Base-by-base conservation (phyloP, 2,797 vertebrate species). In the Gallinago solitaria region DNA sequence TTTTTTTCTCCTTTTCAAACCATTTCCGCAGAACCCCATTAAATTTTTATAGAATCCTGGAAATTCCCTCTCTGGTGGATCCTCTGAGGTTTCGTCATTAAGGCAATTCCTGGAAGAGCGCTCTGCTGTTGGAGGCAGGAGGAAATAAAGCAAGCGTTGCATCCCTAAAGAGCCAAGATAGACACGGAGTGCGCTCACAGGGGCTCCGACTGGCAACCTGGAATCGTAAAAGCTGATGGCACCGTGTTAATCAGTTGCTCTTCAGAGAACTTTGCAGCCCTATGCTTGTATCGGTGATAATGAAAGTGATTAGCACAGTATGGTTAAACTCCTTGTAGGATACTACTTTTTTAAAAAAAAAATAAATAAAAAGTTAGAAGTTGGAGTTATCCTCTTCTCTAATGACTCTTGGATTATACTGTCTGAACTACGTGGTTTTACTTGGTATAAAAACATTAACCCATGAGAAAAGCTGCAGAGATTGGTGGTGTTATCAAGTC, bases 231-330 rank as follows among this genome's bases (percentile, higher is more conserved):
- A 93, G 67, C 83, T 35, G 32, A 87, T 68, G 83, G 95, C 87
- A 67, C 57, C 20, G 1, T 18, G 16, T 65, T 28, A 45, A 48
- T 14, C 19, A 84, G 83, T 9, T 82, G 60, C 59, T 94, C 94
- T 96, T 93, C 7, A 77, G 91, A 95, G 91, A 91, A 82, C 83
- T 94, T 78, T 32, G 41, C 60, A 37, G 74, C 63, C 91, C 74
- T 79, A n/a, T 21, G 37, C 56, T 82, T 12, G 20, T 67, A 57
- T 48, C 11, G 4, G 48, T 68, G 64, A 79, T 77, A 83, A 87
- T 45, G 57, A 83, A 92, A 90, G 74, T 0, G 28, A 96, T 97
- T 95, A 95, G 54, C 76, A 33, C 64, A 53, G 37, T 45, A 47
- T 16, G 20, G 86, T 80, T 84, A 87, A 82, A 86, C 24, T 85